Conservation (phyloP, 2,888 invertebrate species). For the Campaea margaritaria region DNA sequence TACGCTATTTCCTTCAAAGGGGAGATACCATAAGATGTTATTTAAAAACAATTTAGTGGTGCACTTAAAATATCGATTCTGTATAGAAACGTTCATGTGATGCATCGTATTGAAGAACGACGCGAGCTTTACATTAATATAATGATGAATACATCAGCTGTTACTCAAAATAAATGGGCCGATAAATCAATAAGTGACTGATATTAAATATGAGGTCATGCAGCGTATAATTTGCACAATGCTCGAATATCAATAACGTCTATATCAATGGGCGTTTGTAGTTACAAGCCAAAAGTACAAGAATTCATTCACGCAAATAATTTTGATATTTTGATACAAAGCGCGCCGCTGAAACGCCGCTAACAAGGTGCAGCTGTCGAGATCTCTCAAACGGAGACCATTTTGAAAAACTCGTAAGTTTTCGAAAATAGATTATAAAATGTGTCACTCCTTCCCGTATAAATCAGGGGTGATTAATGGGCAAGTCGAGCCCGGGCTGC, state of each 20-base stretch:
- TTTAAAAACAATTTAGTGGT: slow-evolving; percentile 76
- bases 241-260: slow-evolving; percentile 62
- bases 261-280: slow-evolving; percentile 59
- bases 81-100: slow-evolving; percentile 51
- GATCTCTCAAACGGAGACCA: slow-evolving; percentile 72
- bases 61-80: slow-evolving; percentile 58
- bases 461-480: slow-evolving; percentile 84
- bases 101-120: slow-evolving; percentile 49
- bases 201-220: slow-evolving; percentile 69
- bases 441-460: slow-evolving; percentile 83
- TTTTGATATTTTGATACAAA: slow-evolving; percentile 79
- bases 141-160: slow-evolving; percentile 67
- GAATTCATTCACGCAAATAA: slow-evolving; percentile 76
- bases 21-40: slow-evolving; percentile 58
- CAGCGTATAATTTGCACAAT: slow-evolving; percentile 74
- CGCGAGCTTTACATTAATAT: slow-evolving; percentile 51
- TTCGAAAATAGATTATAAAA: slow-evolving; percentile 85
- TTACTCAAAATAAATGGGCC: slow-evolving; percentile 63
- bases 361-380: slow-evolving; percentile 84
- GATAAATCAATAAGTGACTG: slow-evolving; percentile 72
- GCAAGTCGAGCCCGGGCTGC: slow-evolving; percentile 73
- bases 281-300: slow-evolving; percentile 58
- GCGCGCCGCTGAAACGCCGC: slow-evolving; percentile 67
- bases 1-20: slow-evolving; percentile 69
- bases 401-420: slow-evolving; percentile 82